These are phyloP conservation scores for Synanceia verrucosa DNA, from an alignment of 2,797 vertebrate species.

Conservation along the genomic window DNA sequence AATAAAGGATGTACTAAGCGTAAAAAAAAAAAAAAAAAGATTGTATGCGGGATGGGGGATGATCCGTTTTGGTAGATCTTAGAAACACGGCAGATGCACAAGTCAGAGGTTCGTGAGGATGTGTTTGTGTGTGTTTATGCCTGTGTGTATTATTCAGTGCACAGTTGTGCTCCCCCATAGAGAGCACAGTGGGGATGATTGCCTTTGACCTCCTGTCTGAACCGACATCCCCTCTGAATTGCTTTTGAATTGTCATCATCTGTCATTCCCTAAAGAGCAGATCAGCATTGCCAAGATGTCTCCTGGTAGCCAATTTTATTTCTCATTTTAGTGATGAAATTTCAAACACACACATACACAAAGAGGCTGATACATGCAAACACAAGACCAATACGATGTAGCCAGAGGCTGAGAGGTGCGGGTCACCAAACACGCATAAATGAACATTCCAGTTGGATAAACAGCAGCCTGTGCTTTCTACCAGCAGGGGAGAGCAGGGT, in stretches of 20 bases:
- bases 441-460: constrained; percentile 79
- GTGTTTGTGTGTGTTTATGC: constrained; percentile 38
- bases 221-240: constrained; percentile 75
- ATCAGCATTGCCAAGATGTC: constrained; percentile 41
- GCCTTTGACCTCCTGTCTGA: constrained; percentile 78
- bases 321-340: constrained; percentile 63
- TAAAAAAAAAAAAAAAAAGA: constrained; percentile 37
- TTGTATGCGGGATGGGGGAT: constrained; percentile 46
- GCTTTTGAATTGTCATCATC: constrained; percentile 80
- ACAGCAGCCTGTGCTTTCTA: constrained; percentile 63
- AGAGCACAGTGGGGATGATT: constrained; percentile 70
- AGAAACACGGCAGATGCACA: constrained; percentile 66
- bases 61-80: constrained; percentile 66
- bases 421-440: constrained; percentile 71
- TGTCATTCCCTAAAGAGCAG: constrained; percentile 71
- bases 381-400: constrained; percentile 40
- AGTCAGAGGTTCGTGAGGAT: constrained; percentile 65
- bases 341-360: constrained; percentile 35
- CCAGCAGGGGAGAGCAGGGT: constrained; percentile 60
- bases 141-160: constrained; percentile 63
- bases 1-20: constrained; percentile 59
- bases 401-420: constrained; percentile 59
- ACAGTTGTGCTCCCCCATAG: constrained; percentile 60
- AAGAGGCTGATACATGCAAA: not conserved
- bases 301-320: constrained; percentile 57